These are phyloP conservation scores for Pangasius sanitwongsei DNA, from an alignment of 2,797 vertebrate species.

Conservation along the genomic window DNA sequence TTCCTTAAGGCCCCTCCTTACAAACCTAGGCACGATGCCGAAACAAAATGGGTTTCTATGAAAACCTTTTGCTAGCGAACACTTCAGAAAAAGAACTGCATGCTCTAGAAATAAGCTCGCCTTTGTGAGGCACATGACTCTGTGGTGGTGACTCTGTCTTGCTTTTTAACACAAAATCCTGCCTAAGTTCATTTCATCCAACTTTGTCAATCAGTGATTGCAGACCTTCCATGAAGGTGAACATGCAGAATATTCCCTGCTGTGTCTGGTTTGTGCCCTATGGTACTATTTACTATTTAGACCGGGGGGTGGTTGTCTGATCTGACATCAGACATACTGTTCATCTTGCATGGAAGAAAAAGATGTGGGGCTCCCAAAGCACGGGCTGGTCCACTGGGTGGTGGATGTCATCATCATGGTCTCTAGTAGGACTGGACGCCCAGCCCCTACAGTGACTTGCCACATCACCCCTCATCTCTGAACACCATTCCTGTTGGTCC, in stretches of 20 bases:
- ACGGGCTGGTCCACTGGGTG: neutral
- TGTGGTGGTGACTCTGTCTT: no score
- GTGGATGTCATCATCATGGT: neutral
- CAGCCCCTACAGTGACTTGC: neutral
- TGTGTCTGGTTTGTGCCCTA: neutral
- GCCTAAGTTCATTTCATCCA: neutral
- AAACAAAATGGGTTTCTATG: neutral
- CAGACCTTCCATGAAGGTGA: neutral
- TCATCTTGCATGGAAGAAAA: neutral
- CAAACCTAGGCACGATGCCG: neutral
- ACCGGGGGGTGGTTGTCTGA: neutral
- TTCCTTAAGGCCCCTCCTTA: neutral
- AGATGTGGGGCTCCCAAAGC: neutral
- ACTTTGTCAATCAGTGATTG: neutral
- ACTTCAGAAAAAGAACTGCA: neutral
- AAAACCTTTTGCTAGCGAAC: neutral
- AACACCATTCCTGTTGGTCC: neutral
- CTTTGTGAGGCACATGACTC: neutral
- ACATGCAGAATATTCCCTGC: neutral
- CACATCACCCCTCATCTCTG: neutral
- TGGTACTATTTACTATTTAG: neutral
- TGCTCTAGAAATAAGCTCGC: neutral
- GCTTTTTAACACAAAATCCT: neutral
- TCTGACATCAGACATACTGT: neutral
- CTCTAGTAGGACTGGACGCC: neutral